Evolutionary conservation across 2,888 invertebrate species (phyloP), one percentile per base, ranked within the genome.

Genomic region (Lutraria lutraria): DNA sequence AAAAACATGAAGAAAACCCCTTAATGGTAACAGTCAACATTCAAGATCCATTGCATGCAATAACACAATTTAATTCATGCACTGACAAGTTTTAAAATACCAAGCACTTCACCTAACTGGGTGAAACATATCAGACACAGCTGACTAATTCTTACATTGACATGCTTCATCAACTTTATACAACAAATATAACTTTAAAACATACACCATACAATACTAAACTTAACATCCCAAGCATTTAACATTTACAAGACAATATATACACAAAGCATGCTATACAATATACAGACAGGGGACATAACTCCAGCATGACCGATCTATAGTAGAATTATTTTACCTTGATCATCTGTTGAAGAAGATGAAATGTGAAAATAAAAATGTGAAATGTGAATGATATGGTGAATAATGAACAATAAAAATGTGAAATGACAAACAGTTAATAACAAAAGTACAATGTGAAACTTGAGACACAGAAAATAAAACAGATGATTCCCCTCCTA

Each of bases 311-410:
- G 12, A 52, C 81, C 53, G 53, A n/a, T 25, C 21, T 56, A 60
- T 31, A 60, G n/a, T 8, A 72, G 29, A 81, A 21, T 34, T 31
- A 21, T 56, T 89, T 89, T 92, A 92, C 92, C 92, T 92, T 92
- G 25, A 92, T 90, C 84, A 92, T 90, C 92, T 92, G 92, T 87
- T 52, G 72, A 82, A 80, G 68, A 60, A 79, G 4, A 56, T 4
- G n/a, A 81, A 54, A 54, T 54, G 81, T 81, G 81, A 81, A 81
- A 54, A 54, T 76, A 76, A 29, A n/a, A 31, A 76, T 34, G 31
- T 34, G 34, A 76, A 19, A 34, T 76, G 76, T 34, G 34, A 76
- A 76, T 34, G 29, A 34, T 34, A 31, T 19, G 34, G 63, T 76
- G 76, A 76, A 76, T 15, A 25, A 34, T 76, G 34, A 34, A 56